Base-by-base conservation (phyloP, 2,888 invertebrate species). In the Ypsolopha sequella region DNA sequence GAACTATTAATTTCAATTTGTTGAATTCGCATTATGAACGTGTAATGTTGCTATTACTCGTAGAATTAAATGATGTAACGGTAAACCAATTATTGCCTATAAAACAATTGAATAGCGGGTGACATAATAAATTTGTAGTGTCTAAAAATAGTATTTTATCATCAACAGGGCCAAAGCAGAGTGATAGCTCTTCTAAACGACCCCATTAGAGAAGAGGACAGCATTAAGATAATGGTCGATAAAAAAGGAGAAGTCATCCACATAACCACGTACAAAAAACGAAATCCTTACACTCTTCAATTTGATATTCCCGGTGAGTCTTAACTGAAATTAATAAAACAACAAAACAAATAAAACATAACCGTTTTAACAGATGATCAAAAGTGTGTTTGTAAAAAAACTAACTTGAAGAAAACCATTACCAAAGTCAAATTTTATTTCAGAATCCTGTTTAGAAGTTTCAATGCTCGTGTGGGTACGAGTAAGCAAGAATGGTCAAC, bases 271-370 rank as follows among this genome's bases (percentile, higher is more conserved):
- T 91, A 93, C 60, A 95, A 94, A 66, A 89, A 91, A 60, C 88
- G 95, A 59, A 95, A 96, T 78, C 95, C 95, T 0, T 95, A 93
- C 67, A 93, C 94, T 0, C 76, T 95, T 47, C 95, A 95, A 68
- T 94, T 95, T 70, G 90, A 92, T 59, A 92, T 95, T 72, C 95
- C 95, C 60, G 89, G 91, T 90, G 71, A 64, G 62, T 57, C 10
- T 24, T 24, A 4, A 36, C 7, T 2, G 2, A 48, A 36, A 46
- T 24, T 14, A 33, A 6, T 46, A 46, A 10, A 24, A 24, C 24
- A 4, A 24, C 2, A 24, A 24, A 24, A 24, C 4, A 11, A 36
- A 36, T n/a, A 48, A 6, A 36, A 48, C 2, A 0, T 48, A 3
- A 38, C 1, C 8, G 8, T 38, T 38, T 38, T 10, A 2, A 41